These are phyloP conservation scores for Ophioderma brevispina DNA, from an alignment of 35 echinoderm and acorn worm species.

Conservation along the genomic window DNA sequence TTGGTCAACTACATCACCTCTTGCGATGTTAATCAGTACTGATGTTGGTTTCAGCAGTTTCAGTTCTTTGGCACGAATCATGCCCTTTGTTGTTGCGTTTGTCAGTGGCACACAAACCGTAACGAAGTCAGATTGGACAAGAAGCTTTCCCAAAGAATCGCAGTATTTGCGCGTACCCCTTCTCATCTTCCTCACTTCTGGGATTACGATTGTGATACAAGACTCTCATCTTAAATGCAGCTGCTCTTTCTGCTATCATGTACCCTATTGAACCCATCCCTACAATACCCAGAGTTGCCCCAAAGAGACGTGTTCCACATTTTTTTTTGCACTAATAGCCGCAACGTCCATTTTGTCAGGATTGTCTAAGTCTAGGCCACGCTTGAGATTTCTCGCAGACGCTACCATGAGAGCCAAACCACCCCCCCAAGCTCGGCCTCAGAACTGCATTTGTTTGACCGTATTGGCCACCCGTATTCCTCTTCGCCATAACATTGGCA, in stretches of 20 bases:
- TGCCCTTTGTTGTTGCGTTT: not conserved
- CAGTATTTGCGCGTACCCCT: not conserved
- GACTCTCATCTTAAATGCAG: conserved; percentile 65
- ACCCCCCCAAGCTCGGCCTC: not conserved
- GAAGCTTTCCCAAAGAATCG: not conserved
- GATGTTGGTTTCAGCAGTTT: not conserved
- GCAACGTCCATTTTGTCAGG: too few relatives aligned
- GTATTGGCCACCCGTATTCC: not conserved
- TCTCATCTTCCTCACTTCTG: not conserved
- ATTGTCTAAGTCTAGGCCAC: not conserved
- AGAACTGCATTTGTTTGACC: not conserved
- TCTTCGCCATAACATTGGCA: not conserved
- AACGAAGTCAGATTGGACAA: not conserved
- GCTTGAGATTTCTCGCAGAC: not conserved
- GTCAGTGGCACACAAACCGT: not conserved
- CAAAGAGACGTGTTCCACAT: conserved; percentile 36
- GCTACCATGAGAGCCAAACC: not conserved
- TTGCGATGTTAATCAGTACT: not conserved
- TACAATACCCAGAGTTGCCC: conserved; percentile 66
- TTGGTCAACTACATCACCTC: conserved; percentile 23
- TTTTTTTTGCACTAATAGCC: too few relatives aligned
- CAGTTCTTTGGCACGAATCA: not conserved
- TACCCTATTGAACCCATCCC: conserved; percentile 72
- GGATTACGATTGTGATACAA: conserved; percentile 68
- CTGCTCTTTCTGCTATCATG: conserved; percentile 58